These are phyloP conservation scores for Forbesichthys agassizii DNA, from an alignment of 2,113 vertebrate species.

Conservation along the genomic window DNA sequence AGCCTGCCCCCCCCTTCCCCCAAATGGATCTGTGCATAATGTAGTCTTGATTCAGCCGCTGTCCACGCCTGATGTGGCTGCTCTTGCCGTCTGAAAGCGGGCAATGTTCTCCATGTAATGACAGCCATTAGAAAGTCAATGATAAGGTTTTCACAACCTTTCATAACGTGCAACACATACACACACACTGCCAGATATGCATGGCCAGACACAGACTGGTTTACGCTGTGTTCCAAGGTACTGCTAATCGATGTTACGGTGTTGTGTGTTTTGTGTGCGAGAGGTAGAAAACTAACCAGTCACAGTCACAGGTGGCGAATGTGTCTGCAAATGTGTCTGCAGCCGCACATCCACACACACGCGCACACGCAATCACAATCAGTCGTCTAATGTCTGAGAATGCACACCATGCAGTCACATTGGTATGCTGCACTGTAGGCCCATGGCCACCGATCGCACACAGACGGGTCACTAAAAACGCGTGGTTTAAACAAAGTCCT, in stretches of 20 bases:
- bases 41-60: conserved; percentile 39
- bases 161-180: background rate
- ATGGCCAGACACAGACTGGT: background rate
- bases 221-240: conserved; percentile 14
- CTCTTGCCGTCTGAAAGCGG: conserved; percentile 37
- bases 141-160: conserved; percentile 53
- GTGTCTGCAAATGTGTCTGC: background rate
- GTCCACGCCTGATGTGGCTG: conserved; percentile 51
- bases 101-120: conserved; percentile 55
- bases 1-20: background rate
- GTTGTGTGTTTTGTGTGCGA: conserved; percentile 11
- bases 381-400: background rate
- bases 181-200: background rate
- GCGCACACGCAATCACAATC: background rate
- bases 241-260: conserved; percentile 40
- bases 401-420: too few relatives aligned
- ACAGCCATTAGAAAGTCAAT: conserved; percentile 69
- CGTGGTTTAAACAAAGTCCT: too few relatives aligned
- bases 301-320: background rate
- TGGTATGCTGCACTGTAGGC: too few relatives aligned
- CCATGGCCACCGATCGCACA: too few relatives aligned
- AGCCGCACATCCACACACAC: too few relatives aligned
- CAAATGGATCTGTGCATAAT: conserved; percentile 52
- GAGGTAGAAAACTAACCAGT: background rate
- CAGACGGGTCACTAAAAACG: too few relatives aligned